Evolutionary conservation across 1,140 invertebrate genomes (phyloP), one percentile per base, ranked within the genome.

Genomic region (Zaprionus gabonicus): DNA sequence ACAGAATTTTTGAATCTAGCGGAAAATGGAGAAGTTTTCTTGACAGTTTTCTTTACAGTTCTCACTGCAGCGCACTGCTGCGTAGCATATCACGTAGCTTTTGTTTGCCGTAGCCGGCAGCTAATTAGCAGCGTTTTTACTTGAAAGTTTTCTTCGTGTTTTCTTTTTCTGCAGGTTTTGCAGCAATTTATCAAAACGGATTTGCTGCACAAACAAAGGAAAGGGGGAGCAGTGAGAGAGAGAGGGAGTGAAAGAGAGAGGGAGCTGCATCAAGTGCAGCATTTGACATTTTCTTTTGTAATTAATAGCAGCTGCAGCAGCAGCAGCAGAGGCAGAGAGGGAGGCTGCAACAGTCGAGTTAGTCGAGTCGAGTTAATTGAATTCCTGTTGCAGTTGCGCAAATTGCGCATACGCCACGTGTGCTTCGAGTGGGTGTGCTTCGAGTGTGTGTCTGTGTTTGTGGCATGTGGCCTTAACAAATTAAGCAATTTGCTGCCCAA

Each of bases 331-430:
- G 23, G 41, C 49, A 25, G 31, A 34, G 9, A 34, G 31, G 31
- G 28, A 34, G 31, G 31, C 31, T 10, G 31, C 31, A 34, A 34
- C 31, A 34, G 36, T 38, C 34, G 76, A 64, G 64, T 12, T 46
- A 49, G 65, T 34, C 27, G 44, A 44, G 75, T 53, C 62, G 70
- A 76, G 81, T 84, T 87, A 87, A 87, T 87, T 87, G 83, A 87
- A 87, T 87, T 87, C 88, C 53, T 78, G 84, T 67, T 88, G 81
- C 81, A 88, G 57, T 80, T 82, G 69, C 63, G 41, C 25, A 81
- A 77, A 85, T 81, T 68, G 44, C 78, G 63, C 63, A 80, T 73
- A 80, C 81, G 72, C 53, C 73, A 25, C 57, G 72, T 73, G 17
- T 44, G 23, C 38, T 49, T 3, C 23, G 6, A 36, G 10, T 56